phyloP scores from a whole-genome alignment of 2,797 vertebrate species.

The Sebastes aleutianus region DNA sequence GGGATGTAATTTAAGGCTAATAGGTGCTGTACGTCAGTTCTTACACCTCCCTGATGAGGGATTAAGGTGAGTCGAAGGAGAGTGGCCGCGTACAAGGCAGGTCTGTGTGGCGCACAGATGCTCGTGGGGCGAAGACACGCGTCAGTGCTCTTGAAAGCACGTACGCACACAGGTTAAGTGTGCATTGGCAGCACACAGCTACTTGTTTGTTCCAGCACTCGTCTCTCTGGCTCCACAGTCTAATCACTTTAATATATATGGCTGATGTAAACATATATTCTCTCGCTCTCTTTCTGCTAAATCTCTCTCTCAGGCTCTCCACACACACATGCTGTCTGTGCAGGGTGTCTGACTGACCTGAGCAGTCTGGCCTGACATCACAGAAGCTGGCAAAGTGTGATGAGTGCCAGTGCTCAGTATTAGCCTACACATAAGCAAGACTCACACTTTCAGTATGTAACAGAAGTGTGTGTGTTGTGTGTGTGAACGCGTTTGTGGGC shows the following conservation, averaged over 20 bases:
- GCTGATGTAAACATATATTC: conserved; percentile 64
- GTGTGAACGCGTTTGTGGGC: background rate
- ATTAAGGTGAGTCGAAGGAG: conserved; percentile 55
- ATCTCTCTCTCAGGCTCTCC: background rate
- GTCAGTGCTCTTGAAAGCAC: conserved; percentile 41
- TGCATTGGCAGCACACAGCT: conserved; percentile 69
- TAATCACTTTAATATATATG: conserved; percentile 74
- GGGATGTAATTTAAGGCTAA: conserved; percentile 74
- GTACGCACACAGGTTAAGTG: conserved; percentile 52
- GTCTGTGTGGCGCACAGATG: conserved; percentile 64
- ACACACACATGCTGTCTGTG: conserved; percentile 33
- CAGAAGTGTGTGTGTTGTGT: background rate
- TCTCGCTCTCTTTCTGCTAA: conserved; percentile 15
- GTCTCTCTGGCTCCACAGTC: conserved; percentile 66
- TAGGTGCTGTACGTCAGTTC: conserved; percentile 61
- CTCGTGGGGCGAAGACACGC: conserved; percentile 26
- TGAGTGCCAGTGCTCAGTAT: conserved; percentile 55
- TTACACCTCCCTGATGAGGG: conserved; percentile 75
- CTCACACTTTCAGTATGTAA: conserved; percentile 22
- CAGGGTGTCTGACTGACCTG: conserved; percentile 43
- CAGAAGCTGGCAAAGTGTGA: conserved; percentile 44
- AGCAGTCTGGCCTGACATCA: conserved; percentile 67
- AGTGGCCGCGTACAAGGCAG: conserved; percentile 57
- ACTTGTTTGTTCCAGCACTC: conserved; percentile 73
- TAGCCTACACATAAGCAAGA: conserved; percentile 49